Evolutionary conservation across 1,140 invertebrate genomes (phyloP), one percentile per base, ranked within the genome.

Genomic region (Euborellia annulipes): DNA sequence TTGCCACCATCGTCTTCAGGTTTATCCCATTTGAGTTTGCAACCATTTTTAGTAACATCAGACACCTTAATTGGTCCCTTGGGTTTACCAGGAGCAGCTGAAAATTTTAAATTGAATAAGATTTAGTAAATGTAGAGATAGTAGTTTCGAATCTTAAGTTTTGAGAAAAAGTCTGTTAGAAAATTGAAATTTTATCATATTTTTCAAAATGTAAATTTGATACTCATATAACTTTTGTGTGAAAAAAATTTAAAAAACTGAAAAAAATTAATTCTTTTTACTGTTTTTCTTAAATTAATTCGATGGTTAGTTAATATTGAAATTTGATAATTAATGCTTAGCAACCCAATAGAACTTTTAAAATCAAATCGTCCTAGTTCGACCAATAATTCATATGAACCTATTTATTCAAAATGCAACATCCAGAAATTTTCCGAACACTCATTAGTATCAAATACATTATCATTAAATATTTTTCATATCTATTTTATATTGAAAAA

Each of bases 1-100:
- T 89, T 83, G 22, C 96, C 96, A 56, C 96, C 96, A 66, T 98
- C 94, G 61, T 98, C 94, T 58, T 94, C 89, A 18, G 95, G 94
- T 60, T 93, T 92, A 48, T 92, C 81, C 95, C 95, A 99, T 55
- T 86, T 79, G 1, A 99, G 67, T 55, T 94, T 95, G 59, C 86
- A 91, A 13, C 82, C 73, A 56, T 78, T 80, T 60, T 90, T 87
- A n/a, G 85, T 93, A 14, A 98, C 82, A 61, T 97, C 90, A 4
- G 79, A 70, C 20, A 96, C 88, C 65, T 93, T 84, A 0, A 98
- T 71, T 0, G 93, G 93, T 30, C 92, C 93, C 54, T 85, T 78
- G 49, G 86, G 84, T 62, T 85, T 88, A 52, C 74, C 70, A 34
- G 87, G 85, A 39, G 85, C 73, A 44, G 80, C 82, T 76, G 51